Evolutionary conservation across 92 coral and sea anemone species (phyloP).

Genomic region (Desmophyllum pertusum): DNA sequence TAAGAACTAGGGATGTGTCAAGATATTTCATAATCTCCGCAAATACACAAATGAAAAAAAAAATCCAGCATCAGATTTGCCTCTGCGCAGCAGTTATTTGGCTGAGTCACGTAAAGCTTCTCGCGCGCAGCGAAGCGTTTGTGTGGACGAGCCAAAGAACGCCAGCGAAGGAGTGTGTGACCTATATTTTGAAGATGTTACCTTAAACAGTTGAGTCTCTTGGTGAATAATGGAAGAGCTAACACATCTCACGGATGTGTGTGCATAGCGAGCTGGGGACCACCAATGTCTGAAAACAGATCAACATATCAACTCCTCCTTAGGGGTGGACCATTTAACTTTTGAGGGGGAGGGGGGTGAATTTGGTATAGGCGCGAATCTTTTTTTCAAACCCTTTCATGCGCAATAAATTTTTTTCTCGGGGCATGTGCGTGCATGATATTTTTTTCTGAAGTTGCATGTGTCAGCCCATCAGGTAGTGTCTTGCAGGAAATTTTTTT

Average conservation of each 20-base stretch:
- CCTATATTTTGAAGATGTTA: neutral
- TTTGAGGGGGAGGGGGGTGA: no score
- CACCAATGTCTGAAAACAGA: slow-evolving; percentile 77
- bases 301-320: neutral
- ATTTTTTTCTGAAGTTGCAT: no score
- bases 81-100: neutral
- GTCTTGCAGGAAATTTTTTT: no score
- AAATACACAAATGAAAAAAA: no score
- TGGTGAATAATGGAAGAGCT: slow-evolving; percentile 84
- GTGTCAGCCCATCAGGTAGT: no score
- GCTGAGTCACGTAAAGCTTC: neutral
- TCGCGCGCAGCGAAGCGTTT: neutral
- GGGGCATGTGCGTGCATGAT: no score
- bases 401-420: no score
- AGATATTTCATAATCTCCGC: neutral
- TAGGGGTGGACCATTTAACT: no score
- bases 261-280: slow-evolving; percentile 97
- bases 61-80: neutral
- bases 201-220: slow-evolving; percentile 87
- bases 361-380: no score
- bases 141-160: neutral
- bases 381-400: no score
- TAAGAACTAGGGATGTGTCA: neutral
- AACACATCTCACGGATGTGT: slow-evolving; percentile 98
- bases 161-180: neutral